These are phyloP conservation scores for Halictus rubicundus DNA, from an alignment of 1,140 invertebrate genomes.

Conservation along the genomic window DNA sequence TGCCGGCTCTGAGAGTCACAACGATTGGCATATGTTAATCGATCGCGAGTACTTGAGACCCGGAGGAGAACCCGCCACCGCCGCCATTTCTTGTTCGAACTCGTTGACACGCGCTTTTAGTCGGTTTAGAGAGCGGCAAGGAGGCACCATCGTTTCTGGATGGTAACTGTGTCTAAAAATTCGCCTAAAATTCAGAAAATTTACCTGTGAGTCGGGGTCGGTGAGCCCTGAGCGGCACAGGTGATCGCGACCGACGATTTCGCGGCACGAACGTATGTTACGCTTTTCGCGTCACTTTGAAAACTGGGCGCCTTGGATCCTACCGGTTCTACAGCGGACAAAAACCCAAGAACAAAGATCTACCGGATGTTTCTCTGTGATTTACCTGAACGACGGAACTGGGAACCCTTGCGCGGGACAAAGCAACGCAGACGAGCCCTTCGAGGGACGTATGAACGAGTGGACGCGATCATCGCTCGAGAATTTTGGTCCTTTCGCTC, in stretches of 20 bases:
- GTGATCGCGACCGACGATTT: constrained; percentile 76
- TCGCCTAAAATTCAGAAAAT: no score
- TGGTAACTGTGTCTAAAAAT: no score
- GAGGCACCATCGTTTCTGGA: no score
- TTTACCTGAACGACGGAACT: constrained; percentile 84
- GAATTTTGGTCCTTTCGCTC: constrained; percentile 85
- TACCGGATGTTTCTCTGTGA: constrained; percentile 15
- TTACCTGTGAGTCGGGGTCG: constrained; percentile 81
- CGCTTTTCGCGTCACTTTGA: constrained; percentile 85
- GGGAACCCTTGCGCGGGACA: constrained; percentile 87
- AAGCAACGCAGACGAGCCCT: constrained; percentile 81
- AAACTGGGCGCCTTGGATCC: constrained; percentile 86
- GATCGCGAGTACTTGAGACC: neutral
- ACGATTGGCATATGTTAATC: neutral
- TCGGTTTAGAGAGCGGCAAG: no score
- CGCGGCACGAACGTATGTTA: constrained; percentile 80
- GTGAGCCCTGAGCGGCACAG: constrained; percentile 83
- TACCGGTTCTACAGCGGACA: constrained; percentile 83
- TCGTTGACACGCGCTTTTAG: no score
- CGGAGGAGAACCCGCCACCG: constrained; percentile 42
- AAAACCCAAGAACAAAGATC: constrained; percentile 20
- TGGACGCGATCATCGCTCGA: constrained; percentile 77
- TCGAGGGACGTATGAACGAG: constrained; percentile 81
- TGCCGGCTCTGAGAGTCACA: constrained; percentile 80
- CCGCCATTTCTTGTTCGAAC: neutral